Base-by-base conservation (phyloP, 2,888 invertebrate genomes). In the Lydus trimaculatus region DNA sequence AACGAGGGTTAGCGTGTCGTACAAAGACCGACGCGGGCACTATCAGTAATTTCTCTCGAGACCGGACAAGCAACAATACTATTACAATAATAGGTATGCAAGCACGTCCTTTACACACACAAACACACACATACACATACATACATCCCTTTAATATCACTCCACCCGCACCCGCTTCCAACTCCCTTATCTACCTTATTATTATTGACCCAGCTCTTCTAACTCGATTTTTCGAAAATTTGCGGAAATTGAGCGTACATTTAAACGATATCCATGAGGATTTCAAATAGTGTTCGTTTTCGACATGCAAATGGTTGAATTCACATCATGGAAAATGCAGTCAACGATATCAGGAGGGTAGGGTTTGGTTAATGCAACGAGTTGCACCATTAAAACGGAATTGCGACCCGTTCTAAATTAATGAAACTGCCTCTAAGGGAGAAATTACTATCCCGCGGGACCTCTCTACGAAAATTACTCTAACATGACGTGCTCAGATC, bases 1-100 rank as follows among this genome's bases (percentile, higher is more conserved):
- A 67, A 67, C 61, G 61, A 67, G 67, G 64, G 64, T 64, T 67
- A 61, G 67, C 67, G 67, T 67, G 67, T 52, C 61, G 61, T 31
- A 60, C 60, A 64, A 60, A 64, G 58, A 58, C 48, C 31, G 20
- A 39, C 31, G 36, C 64, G 61, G 56, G 48, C 67, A 67, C 67
- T 67, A 67, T 67, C 67, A 52, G 48, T 67, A 67, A 67, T 67
- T 67, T 67, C 67, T 67, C 67, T 61, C 43, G 67, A 67, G 67
- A 67, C 67, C 61, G 61, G 64, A 11, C 58, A 60, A 67, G 60
- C 61, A 67, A 67, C 67, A 67, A 64, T 64, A 61, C 67, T 67
- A 67, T 67, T 64, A 67, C 67, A 60, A 60, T 67, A 67, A 67
- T 64, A 64, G 67, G 23, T 64, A 67, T 64, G 64, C 67, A 67